phyloP scores from a whole-genome alignment of 2,888 invertebrate species.

The Scaptomyza tumidula region DNA sequence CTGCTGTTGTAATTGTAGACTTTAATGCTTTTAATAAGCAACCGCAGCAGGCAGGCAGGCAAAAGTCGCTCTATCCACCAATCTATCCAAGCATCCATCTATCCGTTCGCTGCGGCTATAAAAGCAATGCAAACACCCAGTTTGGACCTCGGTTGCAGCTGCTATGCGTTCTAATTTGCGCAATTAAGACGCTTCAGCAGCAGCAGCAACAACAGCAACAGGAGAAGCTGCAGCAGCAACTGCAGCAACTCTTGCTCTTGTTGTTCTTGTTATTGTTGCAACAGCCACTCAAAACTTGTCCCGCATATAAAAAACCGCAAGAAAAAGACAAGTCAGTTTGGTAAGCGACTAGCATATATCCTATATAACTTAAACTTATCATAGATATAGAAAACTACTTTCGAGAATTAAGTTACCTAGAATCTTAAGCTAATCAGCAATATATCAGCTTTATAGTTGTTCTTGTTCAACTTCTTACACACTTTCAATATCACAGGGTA shows the following conservation, averaged over 20 bases:
- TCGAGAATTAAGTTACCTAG: too few species aligned
- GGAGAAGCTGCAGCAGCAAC: slow-evolving; percentile 7
- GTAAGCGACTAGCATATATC: not conserved
- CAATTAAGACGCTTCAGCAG: slow-evolving; percentile 68
- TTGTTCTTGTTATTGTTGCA: slow-evolving; percentile 24
- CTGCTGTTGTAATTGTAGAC: slow-evolving; percentile 73
- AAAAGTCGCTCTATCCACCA: slow-evolving; percentile 4
- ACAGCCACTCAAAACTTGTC: slow-evolving; percentile 63
- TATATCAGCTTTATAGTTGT: not conserved
- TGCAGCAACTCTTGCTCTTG: slow-evolving; percentile 7
- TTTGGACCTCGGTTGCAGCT: slow-evolving; percentile 63
- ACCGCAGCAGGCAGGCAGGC: slow-evolving; percentile 54
- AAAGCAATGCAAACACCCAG: slow-evolving; percentile 66
- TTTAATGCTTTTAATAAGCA: slow-evolving; percentile 77
- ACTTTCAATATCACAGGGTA: slow-evolving; percentile 1
- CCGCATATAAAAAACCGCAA: slow-evolving; percentile 34
- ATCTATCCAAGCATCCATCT: slow-evolving; percentile 41
- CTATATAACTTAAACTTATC: not conserved
- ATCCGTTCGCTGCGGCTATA: slow-evolving; percentile 34
- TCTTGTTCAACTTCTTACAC: too few species aligned
- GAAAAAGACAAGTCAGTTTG: slow-evolving; percentile 2
- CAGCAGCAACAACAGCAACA: slow-evolving; percentile 18
- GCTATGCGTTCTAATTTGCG: slow-evolving; percentile 79
- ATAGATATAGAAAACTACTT: not conserved
- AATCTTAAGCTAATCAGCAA: not conserved